phyloP scores from a whole-genome alignment of 2,113 vertebrate genomes.

The Eulacestoma nigropectus region DNA sequence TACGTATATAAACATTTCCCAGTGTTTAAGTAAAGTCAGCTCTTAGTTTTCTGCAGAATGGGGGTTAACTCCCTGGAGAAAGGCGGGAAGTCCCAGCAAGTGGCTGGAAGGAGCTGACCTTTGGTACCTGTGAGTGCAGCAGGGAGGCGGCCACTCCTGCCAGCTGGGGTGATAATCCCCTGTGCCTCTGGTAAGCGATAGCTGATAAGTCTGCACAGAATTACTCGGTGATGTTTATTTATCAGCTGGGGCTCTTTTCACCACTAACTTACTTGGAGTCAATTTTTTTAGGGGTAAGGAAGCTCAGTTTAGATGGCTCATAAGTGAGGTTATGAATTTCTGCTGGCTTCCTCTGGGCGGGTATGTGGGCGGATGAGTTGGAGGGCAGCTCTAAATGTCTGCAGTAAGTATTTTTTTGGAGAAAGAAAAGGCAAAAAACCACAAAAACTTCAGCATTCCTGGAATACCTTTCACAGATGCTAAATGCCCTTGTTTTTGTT shows the following conservation, averaged over 20 bases:
- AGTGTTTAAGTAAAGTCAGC: conserved; percentile 16
- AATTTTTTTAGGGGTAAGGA: background rate
- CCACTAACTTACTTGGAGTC: background rate
- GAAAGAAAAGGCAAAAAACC: background rate
- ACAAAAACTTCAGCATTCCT: background rate
- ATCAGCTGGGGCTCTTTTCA: conserved; percentile 14
- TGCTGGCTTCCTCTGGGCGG: background rate
- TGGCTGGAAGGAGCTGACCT: conserved; percentile 58
- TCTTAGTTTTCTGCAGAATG: conserved; percentile 19
- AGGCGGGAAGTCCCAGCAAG: background rate
- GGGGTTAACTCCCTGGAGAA: conserved; percentile 39
- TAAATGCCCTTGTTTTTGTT: background rate
- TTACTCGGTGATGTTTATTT: conserved; percentile 56
- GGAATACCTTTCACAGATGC: background rate
- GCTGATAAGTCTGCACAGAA: conserved; percentile 59
- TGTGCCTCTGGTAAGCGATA: conserved; percentile 56
- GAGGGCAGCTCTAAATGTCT: background rate
- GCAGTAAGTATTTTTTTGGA: background rate
- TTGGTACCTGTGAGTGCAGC: conserved; percentile 63
- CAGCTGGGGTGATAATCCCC: conserved; percentile 71
- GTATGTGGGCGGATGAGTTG: background rate
- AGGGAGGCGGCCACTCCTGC: background rate
- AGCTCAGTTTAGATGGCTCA: background rate
- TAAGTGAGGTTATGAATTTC: background rate
- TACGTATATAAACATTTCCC: background rate